Evolutionary conservation across 2,113 vertebrate species (phyloP), one percentile per base, ranked within the genome.

Genomic region (Lepisosteus oculatus): DNA sequence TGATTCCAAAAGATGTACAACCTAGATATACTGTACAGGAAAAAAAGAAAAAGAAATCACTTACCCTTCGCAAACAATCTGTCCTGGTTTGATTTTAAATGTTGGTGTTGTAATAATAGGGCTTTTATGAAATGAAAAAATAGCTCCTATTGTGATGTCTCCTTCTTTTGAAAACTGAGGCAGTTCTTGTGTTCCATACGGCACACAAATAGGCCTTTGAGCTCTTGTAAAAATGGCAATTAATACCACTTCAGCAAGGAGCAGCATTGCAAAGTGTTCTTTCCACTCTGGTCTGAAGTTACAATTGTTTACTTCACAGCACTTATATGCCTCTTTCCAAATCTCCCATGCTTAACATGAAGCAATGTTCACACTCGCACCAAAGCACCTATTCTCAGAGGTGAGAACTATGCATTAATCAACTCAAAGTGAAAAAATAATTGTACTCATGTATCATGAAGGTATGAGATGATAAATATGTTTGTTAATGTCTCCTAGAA

Each of bases 151-250:
- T 6, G 14, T 61, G 13, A 61, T 15, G 59, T 61, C 59, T 8
- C 59, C 59, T 15, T 61, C 59, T 61, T 61, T 61, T 15, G 59
- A 61, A 61, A 61, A 61, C 59, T 61, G 59, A 29, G 59, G 17
- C 59, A 61, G 14, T 61, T 61, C 59, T 61, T 14, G 59, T 61
- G 14, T 14, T 61, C 59, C 59, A 15, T 61, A 29, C 14, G 17
- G 17, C 14, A 11, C 7, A 61, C 59, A 61, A 6, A 61, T 3
- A 14, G 59, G 59, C 13, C 14, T 61, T 61, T 5, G 7, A 61
- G 59, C 59, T 14, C 7, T 61, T 11, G 8, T 29, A 6, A 29
- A 15, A 61, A 61, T 6, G 14, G 17, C 13, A 15, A 61, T 11
- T 15, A 61, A 61, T 11, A 61, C 14, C 6, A 61, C 59, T 61